Evolutionary conservation across 2,113 vertebrate genomes (phyloP).

Genomic region (Callipepla californica): DNA sequence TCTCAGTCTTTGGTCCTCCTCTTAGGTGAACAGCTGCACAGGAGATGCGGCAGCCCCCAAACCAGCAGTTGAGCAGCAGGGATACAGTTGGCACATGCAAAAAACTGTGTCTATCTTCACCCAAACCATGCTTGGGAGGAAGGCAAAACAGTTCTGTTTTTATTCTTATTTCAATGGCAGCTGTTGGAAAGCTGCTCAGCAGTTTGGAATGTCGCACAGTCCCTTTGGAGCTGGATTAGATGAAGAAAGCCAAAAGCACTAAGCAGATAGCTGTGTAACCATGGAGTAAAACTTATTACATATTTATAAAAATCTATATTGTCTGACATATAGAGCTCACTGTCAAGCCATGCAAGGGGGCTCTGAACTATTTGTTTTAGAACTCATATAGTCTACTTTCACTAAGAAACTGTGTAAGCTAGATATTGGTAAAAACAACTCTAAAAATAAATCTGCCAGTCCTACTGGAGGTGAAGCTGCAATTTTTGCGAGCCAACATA

Average conservation of each 20-base stretch:
- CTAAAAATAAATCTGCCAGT: constrained; percentile 57
- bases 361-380: background rate
- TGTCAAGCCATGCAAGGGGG: background rate
- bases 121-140: background rate
- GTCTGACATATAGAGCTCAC: background rate
- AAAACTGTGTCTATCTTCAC: background rate
- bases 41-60: background rate
- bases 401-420: background rate
- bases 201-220: constrained; percentile 58
- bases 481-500: constrained; percentile 46
- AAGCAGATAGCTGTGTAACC: background rate
- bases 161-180: constrained; percentile 36
- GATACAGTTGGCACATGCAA: background rate
- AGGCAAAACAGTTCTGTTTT: constrained; percentile 45
- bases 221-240: constrained; percentile 48
- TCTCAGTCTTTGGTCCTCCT: background rate
- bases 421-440: background rate
- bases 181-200: constrained; percentile 58
- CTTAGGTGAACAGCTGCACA: background rate
- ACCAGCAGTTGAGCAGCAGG: fast-evolving
- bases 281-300: background rate
- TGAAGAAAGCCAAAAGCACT: constrained; percentile 24
- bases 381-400: background rate
- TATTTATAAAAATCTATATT: background rate
- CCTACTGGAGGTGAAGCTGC: constrained; percentile 11